Base-by-base conservation (phyloP, 2,113 vertebrate species). In the Anthoscopus minutus region DNA sequence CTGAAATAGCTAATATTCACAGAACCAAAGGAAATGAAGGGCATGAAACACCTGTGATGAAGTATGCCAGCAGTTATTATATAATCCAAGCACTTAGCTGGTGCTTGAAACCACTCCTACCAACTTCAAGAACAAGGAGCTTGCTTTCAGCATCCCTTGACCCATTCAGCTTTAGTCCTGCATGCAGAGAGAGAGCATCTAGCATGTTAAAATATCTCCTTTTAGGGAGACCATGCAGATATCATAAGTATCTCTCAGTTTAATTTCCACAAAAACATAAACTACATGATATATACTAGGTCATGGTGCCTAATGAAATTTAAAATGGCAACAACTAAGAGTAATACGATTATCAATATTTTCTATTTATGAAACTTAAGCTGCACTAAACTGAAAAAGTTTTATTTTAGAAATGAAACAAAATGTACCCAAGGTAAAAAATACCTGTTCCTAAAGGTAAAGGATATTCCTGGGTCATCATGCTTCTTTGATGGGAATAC, bases 41-140 rank as follows among this genome's bases (percentile, higher is more conserved):
- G 69, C n/a, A 33, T 53, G 20, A 73, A 95, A 78, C 88, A 38
- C n/a, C 70, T 83, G 37, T 85, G 81, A 86, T 71, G 53, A 91
- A 38, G 33, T 71, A 33, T 31, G 73, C 45, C 40, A 92, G 69
- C 27, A 86, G 70, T 86, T 83, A 47, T 25, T 89, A 38, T 45
- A 88, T 53, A 96, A 94, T 65, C 56, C 30, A 92, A 58, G 40
- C 35, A 50, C 44, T 96, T 69, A 45, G 42, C n/a, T 91, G 64
- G 28, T 66, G 54, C 80, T 92, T 81, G 80, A 97, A 96, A 93
- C 21, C 33, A 64, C 50, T 89, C 40, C 37, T 51, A 83, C 40
- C 33, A 64, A 88, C 78, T 96, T 92, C 37, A 91, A 85, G 50
- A 57, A 13, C 35, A 91, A 81, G 53, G 54, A 60, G 48, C 33